Conservation (phyloP, 1,140 invertebrate species). For the Saccostrea glomerata region DNA sequence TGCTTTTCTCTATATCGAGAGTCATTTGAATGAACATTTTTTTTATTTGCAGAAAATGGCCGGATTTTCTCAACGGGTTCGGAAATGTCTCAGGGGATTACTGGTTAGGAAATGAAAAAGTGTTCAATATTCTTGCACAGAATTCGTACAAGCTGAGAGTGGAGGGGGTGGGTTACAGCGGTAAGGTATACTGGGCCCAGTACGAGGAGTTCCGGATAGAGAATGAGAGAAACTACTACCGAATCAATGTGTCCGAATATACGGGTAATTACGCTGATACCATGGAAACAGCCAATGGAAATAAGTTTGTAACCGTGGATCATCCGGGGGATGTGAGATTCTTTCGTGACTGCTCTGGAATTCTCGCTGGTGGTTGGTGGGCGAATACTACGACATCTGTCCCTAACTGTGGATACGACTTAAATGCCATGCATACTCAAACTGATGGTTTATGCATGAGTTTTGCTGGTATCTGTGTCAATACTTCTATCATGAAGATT, state of each 20-base stretch:
- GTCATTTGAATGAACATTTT: too few relatives aligned
- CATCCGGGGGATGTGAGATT: background rate
- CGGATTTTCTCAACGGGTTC: conserved; percentile 37
- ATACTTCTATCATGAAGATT: conserved; percentile 22
- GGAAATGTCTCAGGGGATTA: conserved; percentile 30
- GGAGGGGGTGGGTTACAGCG: conserved; percentile 4
- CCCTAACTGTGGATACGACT: conserved; percentile 1
- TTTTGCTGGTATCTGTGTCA: conserved; percentile 25
- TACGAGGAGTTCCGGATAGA: background rate
- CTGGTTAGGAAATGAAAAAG: conserved; percentile 41
- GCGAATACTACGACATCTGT: background rate
- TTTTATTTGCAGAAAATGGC: conserved; percentile 31
- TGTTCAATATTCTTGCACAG: background rate
- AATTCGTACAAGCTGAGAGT: background rate
- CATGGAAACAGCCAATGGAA: conserved; percentile 12
- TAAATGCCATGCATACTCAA: background rate
- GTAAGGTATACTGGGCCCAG: conserved; percentile 14
- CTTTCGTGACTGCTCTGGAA: background rate
- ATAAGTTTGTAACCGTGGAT: background rate
- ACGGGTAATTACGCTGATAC: background rate
- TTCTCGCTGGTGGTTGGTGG: background rate
- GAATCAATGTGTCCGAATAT: background rate
- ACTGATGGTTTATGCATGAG: background rate
- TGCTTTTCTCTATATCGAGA: too few relatives aligned
- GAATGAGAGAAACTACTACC: conserved; percentile 6